Base-by-base conservation (phyloP, 2,888 invertebrate genomes). In the Hypolimnas misippus region DNA sequence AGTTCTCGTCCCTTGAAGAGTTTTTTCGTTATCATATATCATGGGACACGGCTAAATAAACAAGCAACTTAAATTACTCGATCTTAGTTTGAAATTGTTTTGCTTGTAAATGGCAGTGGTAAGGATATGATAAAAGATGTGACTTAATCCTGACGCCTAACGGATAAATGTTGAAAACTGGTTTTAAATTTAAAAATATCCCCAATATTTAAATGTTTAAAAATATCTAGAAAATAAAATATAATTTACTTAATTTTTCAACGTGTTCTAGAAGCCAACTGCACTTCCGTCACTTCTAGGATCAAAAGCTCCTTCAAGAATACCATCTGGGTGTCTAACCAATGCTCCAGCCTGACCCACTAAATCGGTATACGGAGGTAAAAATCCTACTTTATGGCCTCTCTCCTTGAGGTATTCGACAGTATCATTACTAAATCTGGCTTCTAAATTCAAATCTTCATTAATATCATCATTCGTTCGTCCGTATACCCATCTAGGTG, bases 241-340 rank as follows among this genome's bases (percentile, higher is more conserved):
- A 14, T 17, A 31, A 5, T 21, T 5, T n/a, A 6, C 1, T 12
- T 14, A 31, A 31, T 31, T 31, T 7, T 31, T 31, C 10, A 19
- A n/a, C n/a, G n/a, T n/a, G n/a, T n/a, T n/a, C n/a, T 78, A 89
- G 75, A 80, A 89, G 0, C 89, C 91, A 59, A 81, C 87, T 25
- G 89, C 88, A 69, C 84, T 87, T 0, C 90, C 91, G 63, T 88
- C 75, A 61, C 88, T 81, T 51, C 91, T 78, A 8, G 80, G 81
- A 71, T 92, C 91, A 54, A 77, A 86, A 42, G 89, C 90, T 0
- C 90, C 91, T 73, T 90, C 90, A 61, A 90, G 62, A 69, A 82
- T 77, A 1, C 89, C 89, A 73, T 80, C 76, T 6, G 74, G 64
- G 69, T 89, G 85, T 57, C 87, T 81, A 0, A 91, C 88, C 42